A percentile compares a stretch with the other conserved stretches of the same genome.
These are phyloP conservation scores for Acipenser ruthenus DNA, from an alignment of 2,797 vertebrate species.

Conservation along the genomic window DNA sequence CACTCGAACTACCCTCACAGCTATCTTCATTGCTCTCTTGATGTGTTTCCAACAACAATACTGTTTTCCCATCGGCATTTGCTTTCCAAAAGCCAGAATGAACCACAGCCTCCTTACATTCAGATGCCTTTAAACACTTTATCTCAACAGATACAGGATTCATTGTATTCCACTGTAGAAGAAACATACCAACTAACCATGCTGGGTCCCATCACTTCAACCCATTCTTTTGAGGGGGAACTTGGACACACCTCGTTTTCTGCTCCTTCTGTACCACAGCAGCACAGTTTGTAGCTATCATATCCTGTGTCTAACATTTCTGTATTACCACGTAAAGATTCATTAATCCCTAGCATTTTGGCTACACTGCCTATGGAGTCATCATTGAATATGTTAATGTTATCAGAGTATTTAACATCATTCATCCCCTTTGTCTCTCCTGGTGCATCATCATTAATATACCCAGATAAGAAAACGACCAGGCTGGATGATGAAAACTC, in stretches of 20 bases:
- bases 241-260: constrained; percentile 30
- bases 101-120: not conserved
- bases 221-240: constrained; percentile 9
- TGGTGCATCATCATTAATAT: not conserved
- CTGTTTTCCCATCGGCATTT: too few species aligned
- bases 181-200: not conserved
- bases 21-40: too few species aligned
- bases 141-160: not conserved
- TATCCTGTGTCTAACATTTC: constrained; percentile 10
- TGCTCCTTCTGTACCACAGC: constrained; percentile 4
- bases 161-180: not conserved
- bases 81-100: not conserved
- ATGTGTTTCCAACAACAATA: too few species aligned
- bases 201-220: not conserved
- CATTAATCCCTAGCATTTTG: not conserved
- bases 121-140: not conserved
- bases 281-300: constrained; percentile 15
- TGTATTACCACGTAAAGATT: not conserved
- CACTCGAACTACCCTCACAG: not conserved
- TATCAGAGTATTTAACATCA: not conserved
- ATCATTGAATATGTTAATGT: not conserved
- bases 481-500: not conserved
- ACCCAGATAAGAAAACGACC: not conserved
- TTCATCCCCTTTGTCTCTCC: constrained; percentile 5
- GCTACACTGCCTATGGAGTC: not conserved